A percentile compares a stretch with the other conserved stretches of the same genome.
phyloP scores from a whole-genome alignment of 2,888 invertebrate genomes.

The Sturmia bella region DNA sequence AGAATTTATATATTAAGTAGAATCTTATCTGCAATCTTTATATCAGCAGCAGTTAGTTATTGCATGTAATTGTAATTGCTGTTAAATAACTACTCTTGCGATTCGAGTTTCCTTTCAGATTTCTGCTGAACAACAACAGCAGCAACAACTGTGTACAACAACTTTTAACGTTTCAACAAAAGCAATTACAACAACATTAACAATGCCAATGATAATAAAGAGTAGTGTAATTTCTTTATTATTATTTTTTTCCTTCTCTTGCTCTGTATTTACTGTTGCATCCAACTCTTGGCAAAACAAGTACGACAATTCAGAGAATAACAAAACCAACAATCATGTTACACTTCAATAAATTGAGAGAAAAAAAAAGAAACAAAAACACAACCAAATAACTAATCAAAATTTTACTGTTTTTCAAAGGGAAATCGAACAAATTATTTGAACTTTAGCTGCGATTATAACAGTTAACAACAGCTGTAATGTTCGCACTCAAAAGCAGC shows the following conservation, averaged over 20 bases:
- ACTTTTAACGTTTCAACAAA: constrained; percentile 26
- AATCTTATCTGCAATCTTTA: constrained; percentile 31
- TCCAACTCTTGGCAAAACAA: constrained; percentile 15
- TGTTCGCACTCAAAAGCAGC: background rate
- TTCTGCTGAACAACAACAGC: constrained; percentile 31
- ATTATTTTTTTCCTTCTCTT: constrained; percentile 1
- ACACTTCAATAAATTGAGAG: constrained; percentile 37
- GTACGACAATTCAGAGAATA: constrained; percentile 3
- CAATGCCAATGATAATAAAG: constrained; percentile 33
- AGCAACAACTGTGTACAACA: background rate
- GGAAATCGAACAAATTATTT: constrained; percentile 53
- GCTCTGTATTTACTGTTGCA: constrained; percentile 22
- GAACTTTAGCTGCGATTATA: constrained; percentile 21
- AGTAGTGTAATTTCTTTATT: constrained; percentile 7
- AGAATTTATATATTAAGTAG: constrained; percentile 24
- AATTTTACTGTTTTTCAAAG: constrained; percentile 32
- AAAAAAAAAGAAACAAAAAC: background rate
- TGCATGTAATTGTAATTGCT: constrained; percentile 66
- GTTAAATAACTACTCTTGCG: constrained; percentile 74
- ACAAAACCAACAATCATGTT: constrained; percentile 16
- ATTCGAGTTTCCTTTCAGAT: constrained; percentile 70
- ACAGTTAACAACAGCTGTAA: constrained; percentile 3
- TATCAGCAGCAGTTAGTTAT: constrained; percentile 39
- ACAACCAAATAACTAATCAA: constrained; percentile 47
- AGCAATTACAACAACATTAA: constrained; percentile 42